Conservation (phyloP, 2,113 vertebrate species). For the Tachysurus vachellii region DNA sequence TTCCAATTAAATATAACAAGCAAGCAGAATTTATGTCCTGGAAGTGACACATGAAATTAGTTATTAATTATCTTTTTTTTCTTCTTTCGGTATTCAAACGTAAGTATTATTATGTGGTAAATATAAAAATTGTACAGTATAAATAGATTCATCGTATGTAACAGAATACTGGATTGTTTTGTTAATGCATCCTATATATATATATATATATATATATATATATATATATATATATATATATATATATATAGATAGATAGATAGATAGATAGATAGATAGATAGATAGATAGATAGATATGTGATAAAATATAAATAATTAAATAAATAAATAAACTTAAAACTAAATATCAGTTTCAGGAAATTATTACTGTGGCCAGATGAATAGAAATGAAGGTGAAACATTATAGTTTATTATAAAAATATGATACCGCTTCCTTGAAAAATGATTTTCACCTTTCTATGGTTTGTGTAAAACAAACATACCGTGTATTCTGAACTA, state of each 20-base stretch:
- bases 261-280: no score
- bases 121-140: not conserved
- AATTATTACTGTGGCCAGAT: not conserved
- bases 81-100: not conserved
- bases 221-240: no score
- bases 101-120: not conserved
- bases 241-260: no score
- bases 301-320: no score
- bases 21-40: not conserved
- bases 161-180: not conserved
- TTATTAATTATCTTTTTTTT: not conserved
- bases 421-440: not conserved
- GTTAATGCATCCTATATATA: no score
- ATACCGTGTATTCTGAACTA: not conserved
- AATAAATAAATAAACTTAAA: not conserved
- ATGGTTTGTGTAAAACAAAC: not conserved
- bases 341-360: not conserved
- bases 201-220: no score
- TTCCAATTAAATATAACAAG: slow-evolving; percentile 3
- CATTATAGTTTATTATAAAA: not conserved
- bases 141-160: not conserved
- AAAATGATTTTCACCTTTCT: not conserved
- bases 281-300: no score
- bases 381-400: not conserved
- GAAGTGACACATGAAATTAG: not conserved